These are phyloP conservation scores for Lagodon rhomboides DNA, from an alignment of 2,797 vertebrate species.

Conservation along the genomic window DNA sequence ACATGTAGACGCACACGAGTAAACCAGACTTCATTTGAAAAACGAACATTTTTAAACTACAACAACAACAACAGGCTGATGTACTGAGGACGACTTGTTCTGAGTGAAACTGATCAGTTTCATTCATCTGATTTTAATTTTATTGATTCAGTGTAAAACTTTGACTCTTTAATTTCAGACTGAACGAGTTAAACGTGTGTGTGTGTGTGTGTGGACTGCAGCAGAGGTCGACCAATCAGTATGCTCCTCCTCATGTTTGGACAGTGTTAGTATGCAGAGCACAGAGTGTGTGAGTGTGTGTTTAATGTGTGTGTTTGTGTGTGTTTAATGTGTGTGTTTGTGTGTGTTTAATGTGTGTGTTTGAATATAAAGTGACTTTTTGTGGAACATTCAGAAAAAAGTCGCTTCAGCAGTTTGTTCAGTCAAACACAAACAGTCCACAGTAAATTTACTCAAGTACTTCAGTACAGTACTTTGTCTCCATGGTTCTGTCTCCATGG, in stretches of 20 bases:
- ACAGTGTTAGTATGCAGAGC: conserved; percentile 48
- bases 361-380: conserved; percentile 10
- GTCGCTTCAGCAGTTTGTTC: conserved; percentile 25
- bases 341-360: conserved; percentile 9
- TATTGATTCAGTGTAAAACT: neutral
- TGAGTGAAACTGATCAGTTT: neutral
- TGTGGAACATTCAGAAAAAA: conserved; percentile 10
- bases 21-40: neutral
- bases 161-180: neutral
- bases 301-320: conserved; percentile 13
- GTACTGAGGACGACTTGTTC: neutral
- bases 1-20: too few relatives aligned
- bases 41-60: neutral
- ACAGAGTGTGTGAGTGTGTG: conserved; percentile 12
- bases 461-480: too few relatives aligned
- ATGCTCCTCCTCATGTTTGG: conserved; percentile 17
- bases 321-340: conserved; percentile 6
- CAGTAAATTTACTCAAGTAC: neutral
- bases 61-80: neutral
- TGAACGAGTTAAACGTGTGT: neutral
- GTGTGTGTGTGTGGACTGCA: conserved; percentile 16
- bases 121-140: neutral
- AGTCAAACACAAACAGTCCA: neutral
- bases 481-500: too few relatives aligned
- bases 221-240: conserved; percentile 51